These are phyloP conservation scores for Corythoichthys intestinalis DNA, from an alignment of 2,113 vertebrate genomes.

Conservation along the genomic window DNA sequence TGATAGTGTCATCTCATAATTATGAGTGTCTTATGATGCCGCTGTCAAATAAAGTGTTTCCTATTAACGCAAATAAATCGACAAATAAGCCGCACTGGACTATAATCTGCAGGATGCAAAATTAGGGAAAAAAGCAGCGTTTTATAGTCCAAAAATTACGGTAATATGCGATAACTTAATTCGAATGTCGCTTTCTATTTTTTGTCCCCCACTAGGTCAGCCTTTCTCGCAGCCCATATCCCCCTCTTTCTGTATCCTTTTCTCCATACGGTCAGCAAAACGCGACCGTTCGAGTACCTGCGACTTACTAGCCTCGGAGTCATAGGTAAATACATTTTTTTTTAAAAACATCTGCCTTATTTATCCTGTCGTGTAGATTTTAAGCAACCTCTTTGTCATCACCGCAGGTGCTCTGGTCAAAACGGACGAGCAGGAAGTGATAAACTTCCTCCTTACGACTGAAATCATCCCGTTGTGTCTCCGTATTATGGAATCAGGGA, in stretches of 20 bases:
- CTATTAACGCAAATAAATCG: no score
- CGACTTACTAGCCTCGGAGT: constrained; percentile 95
- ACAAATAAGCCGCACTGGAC: no score
- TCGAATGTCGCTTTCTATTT: neutral
- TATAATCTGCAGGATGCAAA: no score
- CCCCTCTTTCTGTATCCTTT: constrained; percentile 97
- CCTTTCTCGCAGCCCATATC: constrained; percentile 95
- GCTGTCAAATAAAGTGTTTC: no score
- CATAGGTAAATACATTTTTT: constrained; percentile 76
- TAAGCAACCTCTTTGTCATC: constrained; percentile 5
- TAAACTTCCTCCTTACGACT: constrained; percentile 96
- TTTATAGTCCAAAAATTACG: no score
- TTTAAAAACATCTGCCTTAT: neutral
- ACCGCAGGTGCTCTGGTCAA: constrained; percentile 90
- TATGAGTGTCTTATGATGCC: no score
- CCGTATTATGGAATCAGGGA: constrained; percentile 98
- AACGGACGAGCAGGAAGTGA: constrained; percentile 98
- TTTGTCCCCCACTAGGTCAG: constrained; percentile 75
- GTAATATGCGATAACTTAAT: neutral
- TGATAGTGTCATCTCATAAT: no score
- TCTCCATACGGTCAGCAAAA: constrained; percentile 98
- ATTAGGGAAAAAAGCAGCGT: no score
- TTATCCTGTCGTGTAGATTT: neutral
- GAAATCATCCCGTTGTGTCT: constrained; percentile 98
- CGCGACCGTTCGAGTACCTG: constrained; percentile 93